Base-by-base conservation (phyloP, 2,113 vertebrate species). In the Irena cyanogastra region DNA sequence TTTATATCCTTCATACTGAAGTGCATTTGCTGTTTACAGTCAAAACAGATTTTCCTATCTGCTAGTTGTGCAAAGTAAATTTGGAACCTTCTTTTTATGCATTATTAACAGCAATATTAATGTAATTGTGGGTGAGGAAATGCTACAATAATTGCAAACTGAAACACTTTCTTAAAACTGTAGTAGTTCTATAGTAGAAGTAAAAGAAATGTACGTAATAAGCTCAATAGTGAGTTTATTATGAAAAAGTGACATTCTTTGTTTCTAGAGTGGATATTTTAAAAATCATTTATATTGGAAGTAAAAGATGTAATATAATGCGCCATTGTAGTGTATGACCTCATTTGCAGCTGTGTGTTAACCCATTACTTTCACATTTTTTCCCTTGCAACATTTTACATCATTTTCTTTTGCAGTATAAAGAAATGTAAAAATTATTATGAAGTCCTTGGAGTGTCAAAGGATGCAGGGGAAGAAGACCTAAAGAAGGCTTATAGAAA, bases 341-440 rank as follows among this genome's bases (percentile, higher is more conserved):
- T 92, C 33, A 39, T 49, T 69, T 78, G 31, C 49, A 85, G 39
- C 78, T 64, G 30, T 59, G 28, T 85, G 63, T 26, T 85, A 42
- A 76, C 30, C 9, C 24, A 17, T 21, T 68, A 20, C 47, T 53
- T 72, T 47, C 79, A 33, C 6, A 24, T 77, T 15, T 37, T 81
- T 69, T 31, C 68, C 16, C 39, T 85, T 78, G 64, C 71, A 84
- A 47, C 37, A 30, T 88, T 82, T 57, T 91, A 27, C 79, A 11
- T 97, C 24, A 59, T 97, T 95, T 90, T 96, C 50, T 95, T 87
- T 93, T 95, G 71, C 97, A 99, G 99, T 98, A 99, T 99, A 98
- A 99, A 99, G 97, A 98, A 98, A 81, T 99, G 99, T 98, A 99
- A 99, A 97, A 99, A 99, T 96, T 99, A 99, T 95, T 99, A 99